Conservation (phyloP, 2,888 invertebrate genomes). For the Pterobdella sp. region DNA sequence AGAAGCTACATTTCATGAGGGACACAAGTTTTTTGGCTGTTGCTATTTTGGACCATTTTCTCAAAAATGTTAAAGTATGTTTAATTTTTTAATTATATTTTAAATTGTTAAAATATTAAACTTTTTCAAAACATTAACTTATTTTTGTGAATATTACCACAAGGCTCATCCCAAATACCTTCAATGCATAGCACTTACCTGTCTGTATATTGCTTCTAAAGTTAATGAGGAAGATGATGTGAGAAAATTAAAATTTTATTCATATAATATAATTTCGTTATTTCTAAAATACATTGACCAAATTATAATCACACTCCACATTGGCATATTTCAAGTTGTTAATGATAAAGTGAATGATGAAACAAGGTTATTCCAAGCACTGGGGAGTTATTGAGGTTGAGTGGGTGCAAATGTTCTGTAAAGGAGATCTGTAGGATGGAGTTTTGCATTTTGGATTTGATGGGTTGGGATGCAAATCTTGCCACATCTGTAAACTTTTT, state of each 20-base stretch:
- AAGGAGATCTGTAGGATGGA: slow-evolving; percentile 81
- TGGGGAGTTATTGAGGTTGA: slow-evolving; percentile 48
- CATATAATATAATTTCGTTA: not conserved
- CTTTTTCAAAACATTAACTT: too few species aligned
- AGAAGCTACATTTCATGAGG: slow-evolving; percentile 43
- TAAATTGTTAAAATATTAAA: too few species aligned
- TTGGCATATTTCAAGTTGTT: not conserved
- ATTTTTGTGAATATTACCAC: not conserved
- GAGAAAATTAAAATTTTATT: too few species aligned
- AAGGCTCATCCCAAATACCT: slow-evolving; percentile 62
- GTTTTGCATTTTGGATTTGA: slow-evolving; percentile 67
- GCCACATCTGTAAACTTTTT: slow-evolving; percentile 38
- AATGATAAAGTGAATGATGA: not conserved
- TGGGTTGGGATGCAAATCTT: slow-evolving; percentile 46
- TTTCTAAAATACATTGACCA: too few species aligned
- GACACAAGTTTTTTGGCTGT: slow-evolving; percentile 47
- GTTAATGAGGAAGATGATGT: slow-evolving; percentile 53
- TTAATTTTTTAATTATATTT: not conserved
- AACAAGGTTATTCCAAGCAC: slow-evolving; percentile 49
- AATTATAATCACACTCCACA: not conserved
- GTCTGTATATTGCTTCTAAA: slow-evolving; percentile 71
- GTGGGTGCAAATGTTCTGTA: slow-evolving; percentile 70
- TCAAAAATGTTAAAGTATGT: slow-evolving; percentile 46
- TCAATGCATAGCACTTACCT: slow-evolving; percentile 76
- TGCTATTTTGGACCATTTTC: slow-evolving; percentile 46